phyloP scores from a whole-genome alignment of 2,797 vertebrate genomes.

The Tokudaia tokunoshimensis region DNA sequence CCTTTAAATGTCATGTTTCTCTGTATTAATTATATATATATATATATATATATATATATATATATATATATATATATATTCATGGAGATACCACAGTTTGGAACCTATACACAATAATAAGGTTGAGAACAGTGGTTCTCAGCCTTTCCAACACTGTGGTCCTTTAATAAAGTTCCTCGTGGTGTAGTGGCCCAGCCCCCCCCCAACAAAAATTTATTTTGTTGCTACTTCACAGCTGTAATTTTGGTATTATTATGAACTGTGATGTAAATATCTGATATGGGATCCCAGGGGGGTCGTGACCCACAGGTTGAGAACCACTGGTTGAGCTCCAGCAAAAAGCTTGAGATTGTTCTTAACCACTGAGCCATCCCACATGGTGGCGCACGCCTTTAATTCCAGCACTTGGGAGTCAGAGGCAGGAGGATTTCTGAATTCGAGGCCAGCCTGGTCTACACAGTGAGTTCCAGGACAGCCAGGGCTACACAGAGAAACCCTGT shows the following conservation, averaged over 20 bases:
- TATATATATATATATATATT: too few species aligned
- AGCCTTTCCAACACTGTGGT: neutral
- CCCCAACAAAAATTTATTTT: neutral
- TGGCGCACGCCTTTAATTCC: too few species aligned
- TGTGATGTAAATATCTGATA: neutral
- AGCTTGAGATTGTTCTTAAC: neutral
- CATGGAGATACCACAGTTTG: neutral
- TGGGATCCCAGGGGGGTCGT: too few species aligned
- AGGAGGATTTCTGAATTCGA: too few species aligned
- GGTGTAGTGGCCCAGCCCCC: rapidly evolving
- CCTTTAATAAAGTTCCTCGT: neutral
- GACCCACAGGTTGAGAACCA: neutral
- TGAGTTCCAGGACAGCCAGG: too few species aligned
- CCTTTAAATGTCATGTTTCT: neutral
- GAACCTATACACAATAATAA: rapidly evolving
- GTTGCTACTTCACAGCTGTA: neutral
- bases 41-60: too few species aligned
- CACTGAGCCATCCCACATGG: too few species aligned
- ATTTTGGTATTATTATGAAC: neutral
- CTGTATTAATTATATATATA: neutral
- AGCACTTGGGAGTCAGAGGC: too few species aligned
- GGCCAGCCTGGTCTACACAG: too few species aligned
- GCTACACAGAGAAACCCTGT: too few species aligned
- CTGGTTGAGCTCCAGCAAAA: neutral
- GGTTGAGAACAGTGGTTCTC: neutral